Conservation (phyloP, 2,113 vertebrate genomes). For the Leucopsar rothschildi region DNA sequence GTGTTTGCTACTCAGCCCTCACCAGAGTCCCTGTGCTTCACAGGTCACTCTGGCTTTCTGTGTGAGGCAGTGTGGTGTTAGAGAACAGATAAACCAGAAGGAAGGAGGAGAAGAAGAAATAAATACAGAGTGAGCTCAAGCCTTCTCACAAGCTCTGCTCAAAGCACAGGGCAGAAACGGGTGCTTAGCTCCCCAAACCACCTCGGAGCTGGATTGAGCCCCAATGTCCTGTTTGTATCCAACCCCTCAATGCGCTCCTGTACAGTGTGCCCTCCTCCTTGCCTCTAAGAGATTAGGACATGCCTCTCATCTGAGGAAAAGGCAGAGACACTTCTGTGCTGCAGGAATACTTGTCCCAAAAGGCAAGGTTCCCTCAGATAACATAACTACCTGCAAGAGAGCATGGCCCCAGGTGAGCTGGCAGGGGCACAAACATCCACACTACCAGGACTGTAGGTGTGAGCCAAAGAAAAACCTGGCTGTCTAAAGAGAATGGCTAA, state of each 20-base stretch:
- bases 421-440: background rate
- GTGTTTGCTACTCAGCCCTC: background rate
- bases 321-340: background rate
- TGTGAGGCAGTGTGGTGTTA: background rate
- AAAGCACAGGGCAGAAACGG: background rate
- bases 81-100: background rate
- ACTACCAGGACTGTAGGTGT: background rate
- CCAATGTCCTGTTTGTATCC: background rate
- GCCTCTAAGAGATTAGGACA: background rate
- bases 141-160: background rate
- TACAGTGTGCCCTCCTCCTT: background rate
- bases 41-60: background rate
- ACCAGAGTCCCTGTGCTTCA: background rate
- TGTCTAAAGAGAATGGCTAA: background rate
- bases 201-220: background rate
- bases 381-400: background rate
- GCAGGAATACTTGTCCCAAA: background rate
- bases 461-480: background rate
- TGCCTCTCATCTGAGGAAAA: background rate
- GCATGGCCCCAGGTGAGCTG: rapidly evolving
- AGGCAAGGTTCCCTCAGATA: background rate
- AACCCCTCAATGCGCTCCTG: background rate
- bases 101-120: background rate
- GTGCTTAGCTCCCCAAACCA: background rate
- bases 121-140: background rate